Conservation (phyloP, 2,113 vertebrate species). For the Trichechus manatus region DNA sequence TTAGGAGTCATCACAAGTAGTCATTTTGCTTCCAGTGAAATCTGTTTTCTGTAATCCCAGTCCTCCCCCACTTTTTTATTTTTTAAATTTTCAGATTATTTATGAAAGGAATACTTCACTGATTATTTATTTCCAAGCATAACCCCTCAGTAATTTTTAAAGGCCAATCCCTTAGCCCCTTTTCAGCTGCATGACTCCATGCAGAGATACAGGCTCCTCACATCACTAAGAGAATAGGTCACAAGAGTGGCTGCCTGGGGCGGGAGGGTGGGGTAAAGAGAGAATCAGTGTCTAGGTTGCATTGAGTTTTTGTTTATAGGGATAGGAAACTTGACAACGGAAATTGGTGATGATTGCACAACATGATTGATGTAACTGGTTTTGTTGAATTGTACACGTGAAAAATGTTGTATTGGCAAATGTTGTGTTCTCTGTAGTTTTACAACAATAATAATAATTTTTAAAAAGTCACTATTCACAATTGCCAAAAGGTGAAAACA, state of each 20-base stretch:
- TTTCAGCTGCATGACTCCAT: background rate
- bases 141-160: background rate
- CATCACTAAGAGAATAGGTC: background rate
- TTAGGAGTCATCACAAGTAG: background rate
- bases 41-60: background rate
- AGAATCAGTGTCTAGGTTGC: background rate
- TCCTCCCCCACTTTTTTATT: background rate
- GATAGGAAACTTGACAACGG: background rate
- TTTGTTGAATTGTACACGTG: background rate
- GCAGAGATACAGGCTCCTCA: background rate
- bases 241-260: background rate
- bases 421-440: background rate
- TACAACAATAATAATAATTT: background rate
- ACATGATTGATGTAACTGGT: background rate
- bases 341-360: background rate
- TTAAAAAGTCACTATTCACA: background rate
- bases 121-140: constrained; percentile 14
- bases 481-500: background rate
- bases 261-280: background rate
- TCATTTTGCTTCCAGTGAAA: background rate
- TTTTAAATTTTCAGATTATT: constrained; percentile 33
- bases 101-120: background rate
- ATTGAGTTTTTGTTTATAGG: background rate
- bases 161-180: background rate
- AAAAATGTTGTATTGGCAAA: background rate